phyloP scores from a whole-genome alignment of 2,888 invertebrate species.

The Troides oblongomaculatus region DNA sequence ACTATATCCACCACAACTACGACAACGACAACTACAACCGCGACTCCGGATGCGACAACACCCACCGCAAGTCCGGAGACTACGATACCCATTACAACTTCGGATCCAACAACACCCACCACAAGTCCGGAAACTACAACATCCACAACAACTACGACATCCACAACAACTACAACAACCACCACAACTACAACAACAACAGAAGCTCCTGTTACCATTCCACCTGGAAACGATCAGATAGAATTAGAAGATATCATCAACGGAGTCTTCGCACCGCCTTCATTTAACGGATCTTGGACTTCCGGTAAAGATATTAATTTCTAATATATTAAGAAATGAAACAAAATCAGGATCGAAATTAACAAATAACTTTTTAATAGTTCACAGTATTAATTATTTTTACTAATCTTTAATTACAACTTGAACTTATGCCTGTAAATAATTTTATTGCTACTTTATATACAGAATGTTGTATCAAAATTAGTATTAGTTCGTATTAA shows the following conservation, averaged over 20 bases:
- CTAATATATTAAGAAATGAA: not conserved
- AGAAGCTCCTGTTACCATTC: slow-evolving; percentile 25
- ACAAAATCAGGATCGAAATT: too few species aligned
- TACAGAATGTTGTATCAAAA: too few species aligned
- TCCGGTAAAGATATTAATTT: slow-evolving; percentile 77
- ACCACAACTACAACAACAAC: slow-evolving; percentile 31
- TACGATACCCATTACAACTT: slow-evolving; percentile 22
- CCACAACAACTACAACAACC: not conserved
- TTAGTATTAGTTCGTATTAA: too few species aligned
- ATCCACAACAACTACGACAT: slow-evolving; percentile 19
- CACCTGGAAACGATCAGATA: slow-evolving; percentile 55
- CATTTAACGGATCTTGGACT: slow-evolving; percentile 91
- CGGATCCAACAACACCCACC: slow-evolving; percentile 37
- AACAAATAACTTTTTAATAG: too few species aligned
- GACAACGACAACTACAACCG: slow-evolving; percentile 26
- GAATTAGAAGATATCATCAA: slow-evolving; percentile 86
- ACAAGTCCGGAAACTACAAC: slow-evolving; percentile 29
- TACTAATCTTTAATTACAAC: too few species aligned
- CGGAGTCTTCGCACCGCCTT: slow-evolving; percentile 82
- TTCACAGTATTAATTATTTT: too few species aligned
- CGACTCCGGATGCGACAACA: too few species aligned
- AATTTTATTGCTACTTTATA: too few species aligned
- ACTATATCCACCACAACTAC: slow-evolving; percentile 35
- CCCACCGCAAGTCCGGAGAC: too few species aligned
- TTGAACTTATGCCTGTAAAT: too few species aligned